Conservation (phyloP, 2,113 vertebrate species). For the Thomomys bottae region DNA sequence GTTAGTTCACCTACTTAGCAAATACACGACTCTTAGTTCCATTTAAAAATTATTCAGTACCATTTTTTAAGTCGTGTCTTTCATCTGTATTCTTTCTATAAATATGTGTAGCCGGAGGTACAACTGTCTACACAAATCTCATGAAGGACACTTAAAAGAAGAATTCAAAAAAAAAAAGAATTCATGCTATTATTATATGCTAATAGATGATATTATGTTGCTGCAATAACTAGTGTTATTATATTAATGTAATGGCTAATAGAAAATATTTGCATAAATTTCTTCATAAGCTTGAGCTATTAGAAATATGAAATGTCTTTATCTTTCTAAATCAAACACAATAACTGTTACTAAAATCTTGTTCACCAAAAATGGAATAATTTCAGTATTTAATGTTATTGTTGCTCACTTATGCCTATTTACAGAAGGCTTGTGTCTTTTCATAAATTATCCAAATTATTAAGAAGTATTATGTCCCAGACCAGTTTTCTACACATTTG, state of each 20-base stretch:
- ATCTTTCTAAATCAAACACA: constrained; percentile 28
- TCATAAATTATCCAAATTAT: constrained; percentile 12
- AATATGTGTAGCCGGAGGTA: neutral
- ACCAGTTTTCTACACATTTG: neutral
- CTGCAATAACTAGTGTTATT: neutral
- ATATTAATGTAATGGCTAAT: neutral
- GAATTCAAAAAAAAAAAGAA: too few relatives aligned
- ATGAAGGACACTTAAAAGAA: neutral
- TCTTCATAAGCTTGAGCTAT: neutral
- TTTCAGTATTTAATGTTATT: neutral
- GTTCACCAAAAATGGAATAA: neutral
- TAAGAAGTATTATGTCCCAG: constrained; percentile 3
- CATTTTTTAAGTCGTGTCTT: neutral
- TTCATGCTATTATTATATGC: neutral
- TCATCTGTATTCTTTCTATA: constrained; percentile 8
- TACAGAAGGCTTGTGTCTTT: constrained; percentile 42
- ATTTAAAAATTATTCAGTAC: too few relatives aligned
- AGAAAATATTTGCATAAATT: neutral
- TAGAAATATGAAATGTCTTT: neutral
- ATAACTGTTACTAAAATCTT: neutral
- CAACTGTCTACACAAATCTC: neutral
- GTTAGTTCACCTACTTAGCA: too few relatives aligned
- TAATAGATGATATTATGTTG: neutral
- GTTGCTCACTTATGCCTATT: neutral
- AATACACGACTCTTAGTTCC: too few relatives aligned